Conservation (phyloP, 2,113 vertebrate species). For the Cochlearius cochlearius region DNA sequence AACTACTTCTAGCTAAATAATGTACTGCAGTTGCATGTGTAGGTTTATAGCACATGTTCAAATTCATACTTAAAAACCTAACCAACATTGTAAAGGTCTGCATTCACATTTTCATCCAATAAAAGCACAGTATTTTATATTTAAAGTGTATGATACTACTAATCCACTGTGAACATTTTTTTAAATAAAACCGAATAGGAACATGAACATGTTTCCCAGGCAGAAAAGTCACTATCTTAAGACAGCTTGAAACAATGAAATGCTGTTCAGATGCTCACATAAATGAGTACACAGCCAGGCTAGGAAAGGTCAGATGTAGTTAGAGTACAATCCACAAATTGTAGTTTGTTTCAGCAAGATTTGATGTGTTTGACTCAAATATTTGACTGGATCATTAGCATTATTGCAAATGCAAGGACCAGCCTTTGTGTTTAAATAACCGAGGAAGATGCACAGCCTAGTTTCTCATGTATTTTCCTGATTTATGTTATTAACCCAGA, state of each 20-base stretch:
- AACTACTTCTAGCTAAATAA: neutral
- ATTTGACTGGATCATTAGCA: constrained; percentile 9
- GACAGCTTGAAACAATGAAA: neutral
- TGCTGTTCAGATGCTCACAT: neutral
- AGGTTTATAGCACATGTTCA: neutral
- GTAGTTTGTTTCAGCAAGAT: constrained; percentile 30
- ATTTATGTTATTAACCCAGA: neutral
- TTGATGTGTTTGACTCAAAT: constrained; percentile 49
- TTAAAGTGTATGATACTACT: neutral
- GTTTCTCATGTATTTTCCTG: neutral
- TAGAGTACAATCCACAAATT: constrained; percentile 15
- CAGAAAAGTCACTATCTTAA: neutral
- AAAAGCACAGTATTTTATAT: neutral
- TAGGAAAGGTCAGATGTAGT: constrained; percentile 27
- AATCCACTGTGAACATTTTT: neutral
- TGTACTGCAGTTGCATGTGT: rapidly evolving
- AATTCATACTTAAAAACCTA: neutral
- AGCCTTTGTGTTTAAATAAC: constrained; percentile 11
- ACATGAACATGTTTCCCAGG: neutral
- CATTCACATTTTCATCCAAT: neutral
- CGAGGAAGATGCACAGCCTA: neutral
- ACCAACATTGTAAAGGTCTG: neutral
- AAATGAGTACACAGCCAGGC: neutral
- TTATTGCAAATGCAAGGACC: constrained; percentile 8
- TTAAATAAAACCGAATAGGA: neutral